Evolutionary conservation across 2,113 vertebrate genomes (phyloP).

Genomic region (Chloebia gouldiae): DNA sequence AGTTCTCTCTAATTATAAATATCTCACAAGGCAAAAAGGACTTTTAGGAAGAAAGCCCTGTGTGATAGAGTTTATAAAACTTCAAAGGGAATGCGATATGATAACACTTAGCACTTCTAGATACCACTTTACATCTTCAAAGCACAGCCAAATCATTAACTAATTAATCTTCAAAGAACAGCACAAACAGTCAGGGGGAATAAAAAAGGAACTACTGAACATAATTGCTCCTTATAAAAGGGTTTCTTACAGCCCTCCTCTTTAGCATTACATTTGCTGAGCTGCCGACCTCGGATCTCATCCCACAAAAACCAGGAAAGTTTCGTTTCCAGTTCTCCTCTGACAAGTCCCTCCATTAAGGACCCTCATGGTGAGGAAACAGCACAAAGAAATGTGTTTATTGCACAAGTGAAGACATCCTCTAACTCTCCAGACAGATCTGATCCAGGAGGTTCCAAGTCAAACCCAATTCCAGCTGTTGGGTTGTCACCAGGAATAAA

Average conservation of each 20-base stretch:
- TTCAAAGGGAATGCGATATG: constrained; percentile 62
- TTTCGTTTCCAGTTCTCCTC: background rate
- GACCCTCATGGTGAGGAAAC: background rate
- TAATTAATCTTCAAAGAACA: constrained; percentile 67
- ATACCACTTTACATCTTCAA: constrained; percentile 62
- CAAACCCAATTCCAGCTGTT: background rate
- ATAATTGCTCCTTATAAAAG: constrained; percentile 44
- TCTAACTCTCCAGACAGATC: background rate
- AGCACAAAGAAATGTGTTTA: background rate
- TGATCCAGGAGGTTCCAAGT: background rate
- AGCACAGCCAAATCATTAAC: constrained; percentile 61
- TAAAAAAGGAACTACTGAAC: constrained; percentile 16
- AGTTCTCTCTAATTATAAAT: constrained; percentile 35
- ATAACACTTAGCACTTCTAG: constrained; percentile 62
- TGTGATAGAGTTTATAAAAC: constrained; percentile 54
- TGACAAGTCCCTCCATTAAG: background rate
- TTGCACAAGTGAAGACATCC: background rate
- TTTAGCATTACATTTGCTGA: background rate
- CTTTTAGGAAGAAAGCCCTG: constrained; percentile 48
- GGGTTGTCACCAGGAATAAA: background rate
- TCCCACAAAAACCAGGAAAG: background rate
- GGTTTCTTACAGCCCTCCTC: background rate
- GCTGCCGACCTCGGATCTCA: background rate
- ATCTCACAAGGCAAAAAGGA: constrained; percentile 57
- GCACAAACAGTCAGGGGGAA: background rate